Base-by-base conservation (phyloP, 2,888 invertebrate genomes). In the Digitonthophagus gazella region DNA sequence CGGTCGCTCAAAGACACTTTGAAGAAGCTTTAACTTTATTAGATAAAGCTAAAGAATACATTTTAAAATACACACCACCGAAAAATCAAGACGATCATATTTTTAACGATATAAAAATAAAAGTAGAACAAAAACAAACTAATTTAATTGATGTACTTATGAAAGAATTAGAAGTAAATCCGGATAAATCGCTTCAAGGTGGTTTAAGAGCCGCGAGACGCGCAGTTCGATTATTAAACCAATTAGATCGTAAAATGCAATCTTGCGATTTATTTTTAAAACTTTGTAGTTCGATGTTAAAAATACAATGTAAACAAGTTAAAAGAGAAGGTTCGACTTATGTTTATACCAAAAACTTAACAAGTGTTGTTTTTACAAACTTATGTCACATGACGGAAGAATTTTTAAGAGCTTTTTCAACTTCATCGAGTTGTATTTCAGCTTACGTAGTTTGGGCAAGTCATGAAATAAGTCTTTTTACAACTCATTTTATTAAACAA, bases 1-100 rank as follows among this genome's bases (percentile, higher is more conserved):
- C 92, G 76, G 93, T 98, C 74, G 98, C 97, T 0, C 96, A 98
- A 83, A 88, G 98, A 76, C 95, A 97, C 82, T 98, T 98, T 79
- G 95, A 97, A 81, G 95, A 94, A 78, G 96, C 97, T 0, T 91
- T 95, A 73, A 88, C 89, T 72, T 84, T 96, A 11, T 88, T 97
- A 74, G 91, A 92, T 74, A 90, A 89, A 76, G 85, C 88, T 0
- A 86, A 86, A 71, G 84, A 86, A 3, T 89, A 86, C 76, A 80
- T 90, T 19, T 72, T 81, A 66, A 76, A 79, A 66, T 77, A 78
- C 66, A 70, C 70, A 11, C 68, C 73, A 4, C 71, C 69, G 1
- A 76, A 72, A 73, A 81, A 82, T 66, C 80, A 82, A 63, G 79
- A 80, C 55, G 85, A 84, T 72, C 83, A 83, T 54, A 78, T 83